Evolutionary conservation across 2,888 invertebrate genomes (phyloP).

Genomic region (Apotomis capreana): DNA sequence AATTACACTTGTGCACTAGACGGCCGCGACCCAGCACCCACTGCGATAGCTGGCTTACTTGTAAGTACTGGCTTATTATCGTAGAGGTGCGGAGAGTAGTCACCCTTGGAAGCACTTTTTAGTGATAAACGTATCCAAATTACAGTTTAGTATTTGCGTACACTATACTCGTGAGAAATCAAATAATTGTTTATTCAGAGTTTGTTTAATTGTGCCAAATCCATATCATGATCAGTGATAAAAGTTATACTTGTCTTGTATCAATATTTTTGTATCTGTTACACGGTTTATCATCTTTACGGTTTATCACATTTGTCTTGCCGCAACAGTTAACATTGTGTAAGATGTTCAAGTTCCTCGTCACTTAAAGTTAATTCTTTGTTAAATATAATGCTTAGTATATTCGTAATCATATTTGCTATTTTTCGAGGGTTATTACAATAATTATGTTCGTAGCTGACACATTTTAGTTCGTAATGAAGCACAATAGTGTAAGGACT

Average conservation of each 20-base stretch:
- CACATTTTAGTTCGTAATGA: constrained; percentile 70
- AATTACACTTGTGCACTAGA: constrained; percentile 45
- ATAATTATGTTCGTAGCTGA: constrained; percentile 62
- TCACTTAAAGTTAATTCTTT: constrained; percentile 61
- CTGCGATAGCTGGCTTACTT: constrained; percentile 20
- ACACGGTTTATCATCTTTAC: constrained; percentile 13
- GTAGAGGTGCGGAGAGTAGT: constrained; percentile 25
- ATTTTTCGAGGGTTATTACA: constrained; percentile 79
- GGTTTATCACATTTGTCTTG: constrained; percentile 7
- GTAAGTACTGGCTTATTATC: constrained; percentile 5
- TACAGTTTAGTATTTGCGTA: neutral
- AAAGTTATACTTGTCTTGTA: constrained; percentile 60
- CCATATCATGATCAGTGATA: constrained; percentile 79
- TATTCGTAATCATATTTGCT: constrained; percentile 73
- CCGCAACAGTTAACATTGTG: constrained; percentile 36
- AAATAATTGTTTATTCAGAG: constrained; percentile 10
- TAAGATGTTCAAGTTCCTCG: constrained; percentile 73
- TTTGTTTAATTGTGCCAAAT: constrained; percentile 59
- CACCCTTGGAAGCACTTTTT: constrained; percentile 20
- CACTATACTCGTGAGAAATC: neutral
- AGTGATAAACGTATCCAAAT: neutral
- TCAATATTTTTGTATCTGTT: constrained; percentile 46
- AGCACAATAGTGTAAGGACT: constrained; percentile 79
- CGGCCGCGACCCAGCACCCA: constrained; percentile 34
- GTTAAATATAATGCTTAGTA: constrained; percentile 52